Conservation (phyloP, 2,797 vertebrate genomes). For the Gila robusta region DNA sequence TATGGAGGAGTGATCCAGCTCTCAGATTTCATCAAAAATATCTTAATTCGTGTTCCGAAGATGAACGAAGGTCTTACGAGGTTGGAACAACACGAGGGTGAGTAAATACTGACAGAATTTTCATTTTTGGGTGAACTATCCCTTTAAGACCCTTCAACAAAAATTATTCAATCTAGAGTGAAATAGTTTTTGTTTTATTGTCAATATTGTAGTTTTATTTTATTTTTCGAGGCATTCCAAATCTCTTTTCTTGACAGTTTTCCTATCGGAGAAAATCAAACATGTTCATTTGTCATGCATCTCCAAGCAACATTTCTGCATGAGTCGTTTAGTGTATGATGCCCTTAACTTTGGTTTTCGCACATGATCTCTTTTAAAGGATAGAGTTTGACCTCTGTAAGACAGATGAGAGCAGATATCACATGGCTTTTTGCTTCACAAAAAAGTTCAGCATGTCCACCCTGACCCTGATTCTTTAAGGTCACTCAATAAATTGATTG, state of each 20-base stretch:
- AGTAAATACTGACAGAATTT: no score
- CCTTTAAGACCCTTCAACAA: not conserved
- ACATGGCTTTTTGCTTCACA: not conserved
- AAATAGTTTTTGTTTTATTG: not conserved
- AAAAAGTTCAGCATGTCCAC: not conserved
- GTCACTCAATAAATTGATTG: conserved; percentile 32
- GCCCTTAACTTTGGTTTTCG: not conserved
- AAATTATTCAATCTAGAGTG: not conserved
- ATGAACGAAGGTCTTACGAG: no score
- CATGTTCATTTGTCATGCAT: not conserved
- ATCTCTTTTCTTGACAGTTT: not conserved
- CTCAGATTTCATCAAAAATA: no score
- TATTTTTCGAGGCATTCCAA: not conserved
- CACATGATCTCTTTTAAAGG: not conserved
- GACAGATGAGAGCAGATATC: not conserved
- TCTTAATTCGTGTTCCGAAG: no score
- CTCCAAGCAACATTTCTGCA: not conserved
- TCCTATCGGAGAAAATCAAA: no score
- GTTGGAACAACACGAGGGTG: no score
- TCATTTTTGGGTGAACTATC: no score
- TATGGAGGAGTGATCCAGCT: no score
- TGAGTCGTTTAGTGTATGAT: not conserved
- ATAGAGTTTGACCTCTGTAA: not conserved
- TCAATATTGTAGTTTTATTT: not conserved
- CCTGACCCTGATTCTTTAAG: conserved; percentile 15